Percentiles rank a stretch among this genome's conserved stretches.
phyloP scores from a whole-genome alignment of 2,797 vertebrate species.

The Discoglossus pictus region DNA sequence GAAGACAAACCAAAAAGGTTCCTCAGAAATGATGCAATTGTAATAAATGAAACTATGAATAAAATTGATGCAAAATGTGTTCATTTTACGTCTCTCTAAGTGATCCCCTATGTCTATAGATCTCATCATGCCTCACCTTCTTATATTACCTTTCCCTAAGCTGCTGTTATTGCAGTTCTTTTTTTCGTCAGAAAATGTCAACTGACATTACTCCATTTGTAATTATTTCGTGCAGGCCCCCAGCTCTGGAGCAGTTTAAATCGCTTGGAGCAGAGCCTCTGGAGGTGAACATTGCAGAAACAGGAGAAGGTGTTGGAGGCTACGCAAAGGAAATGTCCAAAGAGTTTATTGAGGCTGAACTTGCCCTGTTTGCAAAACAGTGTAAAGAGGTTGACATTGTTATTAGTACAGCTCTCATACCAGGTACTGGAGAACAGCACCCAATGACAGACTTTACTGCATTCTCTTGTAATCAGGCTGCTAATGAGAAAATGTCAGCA shows the following conservation, averaged over 20 bases:
- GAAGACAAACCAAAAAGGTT: too few relatives aligned
- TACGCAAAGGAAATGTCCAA: slow-evolving; percentile 77
- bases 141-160: slow-evolving; percentile 14
- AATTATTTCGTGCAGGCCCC: slow-evolving; percentile 58
- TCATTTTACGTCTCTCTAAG: background rate
- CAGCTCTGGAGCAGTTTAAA: slow-evolving; percentile 77
- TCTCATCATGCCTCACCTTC: background rate
- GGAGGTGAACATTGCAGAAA: slow-evolving; percentile 70
- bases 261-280: slow-evolving; percentile 75
- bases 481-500: background rate
- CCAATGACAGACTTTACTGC: too few relatives aligned
- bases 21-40: too few relatives aligned
- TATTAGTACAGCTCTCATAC: slow-evolving; percentile 73
- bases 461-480: too few relatives aligned
- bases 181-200: background rate
- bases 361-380: slow-evolving; percentile 71
- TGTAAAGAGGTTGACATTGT: slow-evolving; percentile 72
- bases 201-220: background rate
- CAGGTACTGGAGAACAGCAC: slow-evolving; percentile 56
- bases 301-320: slow-evolving; percentile 72
- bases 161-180: background rate
- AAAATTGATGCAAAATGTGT: background rate
- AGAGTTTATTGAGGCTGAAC: slow-evolving; percentile 77
- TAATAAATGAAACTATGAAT: too few relatives aligned
- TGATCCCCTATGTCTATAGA: background rate